A percentile compares a stretch with the other conserved stretches of the same genome.
Conservation (phyloP, 2,797 vertebrate genomes). For the Pseudopleuronectes americanus region DNA sequence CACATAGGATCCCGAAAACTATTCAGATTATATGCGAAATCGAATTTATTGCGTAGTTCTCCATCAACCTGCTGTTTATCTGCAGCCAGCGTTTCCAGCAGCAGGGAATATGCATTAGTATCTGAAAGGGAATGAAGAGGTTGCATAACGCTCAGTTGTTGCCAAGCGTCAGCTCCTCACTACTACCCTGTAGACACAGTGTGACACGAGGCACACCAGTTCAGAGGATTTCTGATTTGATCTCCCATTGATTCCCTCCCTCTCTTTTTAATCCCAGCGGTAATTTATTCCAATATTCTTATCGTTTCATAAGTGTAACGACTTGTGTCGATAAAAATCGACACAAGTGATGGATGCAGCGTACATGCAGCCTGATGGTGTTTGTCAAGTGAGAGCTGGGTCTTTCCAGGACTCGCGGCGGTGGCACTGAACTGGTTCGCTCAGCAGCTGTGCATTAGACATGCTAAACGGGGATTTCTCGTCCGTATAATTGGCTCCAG, state of each 20-base stretch:
- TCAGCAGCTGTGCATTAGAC: slow-evolving; percentile 76
- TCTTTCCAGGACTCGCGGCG: slow-evolving; percentile 45
- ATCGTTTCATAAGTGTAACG: slow-evolving; percentile 23
- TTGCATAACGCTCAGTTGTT: neutral
- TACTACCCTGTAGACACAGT: slow-evolving; percentile 25
- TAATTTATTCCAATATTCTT: slow-evolving; percentile 23
- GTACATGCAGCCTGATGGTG: slow-evolving; percentile 10
- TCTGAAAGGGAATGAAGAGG: slow-evolving; percentile 44
- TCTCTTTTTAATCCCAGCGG: neutral
- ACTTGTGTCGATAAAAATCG: slow-evolving; percentile 5
- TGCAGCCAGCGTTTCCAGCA: slow-evolving; percentile 56
- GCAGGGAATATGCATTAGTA: slow-evolving; percentile 54
- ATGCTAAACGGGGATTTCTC: slow-evolving; percentile 75
- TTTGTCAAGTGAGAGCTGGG: slow-evolving; percentile 28
- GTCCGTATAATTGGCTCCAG: slow-evolving; percentile 74
- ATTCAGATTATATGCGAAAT: slow-evolving; percentile 72
- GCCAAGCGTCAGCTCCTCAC: slow-evolving; percentile 18
- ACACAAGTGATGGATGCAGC: slow-evolving; percentile 5
- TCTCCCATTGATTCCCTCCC: slow-evolving; percentile 13
- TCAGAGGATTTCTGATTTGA: slow-evolving; percentile 21
- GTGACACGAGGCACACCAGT: slow-evolving; percentile 32
- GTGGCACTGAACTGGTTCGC: slow-evolving; percentile 49
- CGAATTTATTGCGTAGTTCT: slow-evolving; percentile 66
- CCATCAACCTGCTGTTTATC: slow-evolving; percentile 64
- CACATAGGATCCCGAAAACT: slow-evolving; percentile 60